Evolutionary conservation across 1,140 invertebrate genomes (phyloP), one percentile per base, ranked within the genome.

Genomic region (Conus betulinus): DNA sequence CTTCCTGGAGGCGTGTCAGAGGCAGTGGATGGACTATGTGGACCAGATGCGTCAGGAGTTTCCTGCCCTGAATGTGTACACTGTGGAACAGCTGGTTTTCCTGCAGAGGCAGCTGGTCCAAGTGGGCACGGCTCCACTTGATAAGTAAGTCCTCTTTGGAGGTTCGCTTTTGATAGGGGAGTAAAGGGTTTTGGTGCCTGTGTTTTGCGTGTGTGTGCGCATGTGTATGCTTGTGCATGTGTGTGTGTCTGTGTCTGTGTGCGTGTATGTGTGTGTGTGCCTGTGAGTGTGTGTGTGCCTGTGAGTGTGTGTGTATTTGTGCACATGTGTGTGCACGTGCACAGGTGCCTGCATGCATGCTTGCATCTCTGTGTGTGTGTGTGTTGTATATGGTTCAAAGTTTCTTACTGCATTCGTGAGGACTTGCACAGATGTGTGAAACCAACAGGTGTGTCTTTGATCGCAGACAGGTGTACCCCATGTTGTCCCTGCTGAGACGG

Each of bases 11-110:
- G 86, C 90, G 13, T 95, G 93, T 84, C 91, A 90, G 53, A 79
- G 90, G 53, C 91, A 93, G 25, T 95, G 94, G 94, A 52, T 91
- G 39, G 5, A 91, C 17, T 91, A 94, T 74, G 91, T 94, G 17
- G 90, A 90, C 39, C 57, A 89, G 8, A 92, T 92, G 85, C 87
- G 94, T 39, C 76, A 90, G 13, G 87, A 93, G 84, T 94, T 91
- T 85, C 88, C 88, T 25, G 85, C 91, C 23, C 87, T 95, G 87
- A 95, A 95, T 82, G 91, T 91, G 82, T 94, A 91, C 88, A 95
- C 92, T 52, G 93, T 92, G 78, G 91, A 93, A 51, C 94, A 94
- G 86, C 88, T 94, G 82, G 93, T 95, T 0, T 91, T 94, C 52
- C 90, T 94, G 15, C 91, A 93, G 82, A 85, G 90, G 88, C 91